Base-by-base conservation (phyloP, 2,888 invertebrate genomes). In the Ypsolopha scabrella region DNA sequence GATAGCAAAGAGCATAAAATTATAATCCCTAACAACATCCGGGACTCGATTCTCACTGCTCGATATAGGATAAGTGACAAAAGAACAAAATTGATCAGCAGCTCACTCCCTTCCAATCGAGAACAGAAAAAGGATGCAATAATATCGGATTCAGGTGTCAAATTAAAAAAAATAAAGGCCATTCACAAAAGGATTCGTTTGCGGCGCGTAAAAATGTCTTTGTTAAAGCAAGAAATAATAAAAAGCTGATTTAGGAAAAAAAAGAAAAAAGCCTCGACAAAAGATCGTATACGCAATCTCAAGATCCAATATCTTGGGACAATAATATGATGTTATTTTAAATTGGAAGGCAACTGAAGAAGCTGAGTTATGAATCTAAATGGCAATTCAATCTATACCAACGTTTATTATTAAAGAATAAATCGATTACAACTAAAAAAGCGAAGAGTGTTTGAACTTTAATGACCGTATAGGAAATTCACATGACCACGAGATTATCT, bases 91-190 rank as follows among this genome's bases (percentile, higher is more conserved):
- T 74, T 74, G 75, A 80, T 80, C 76, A 72, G 69, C 60, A 65
- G 63, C 66, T 66, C 63, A 70, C 63, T 63, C 64, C 60, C 54
- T 65, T 63, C 58, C 24, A 36, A 10, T 33, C 13, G 33, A 51
- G 11, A 35, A 55, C 57, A 58, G 58, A 61, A 72, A 75, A 76
- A 64, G 74, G 75, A 75, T 72, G 64, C 60, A 43, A 43, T 33
- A 41, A 50, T 52, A 52, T 52, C 59, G 68, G 68, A 71, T 80
- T 85, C 85, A 82, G 85, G 85, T 85, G 85, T 83, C 81, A 81
- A 63, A 63, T 65, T 60, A 67, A 64, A 67, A 70, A 71, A 73
- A 68, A 70, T 7, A 70, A 73, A 64, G 47, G 35, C 68, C 67
- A 76, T 74, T 75, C 71, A 79, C 61, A 63, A 64, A 58, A 55